A percentile compares a stretch with the other conserved stretches of the same genome.
These are phyloP conservation scores for Ispidina picta DNA, from an alignment of 2,797 vertebrate species.

Conservation along the genomic window DNA sequence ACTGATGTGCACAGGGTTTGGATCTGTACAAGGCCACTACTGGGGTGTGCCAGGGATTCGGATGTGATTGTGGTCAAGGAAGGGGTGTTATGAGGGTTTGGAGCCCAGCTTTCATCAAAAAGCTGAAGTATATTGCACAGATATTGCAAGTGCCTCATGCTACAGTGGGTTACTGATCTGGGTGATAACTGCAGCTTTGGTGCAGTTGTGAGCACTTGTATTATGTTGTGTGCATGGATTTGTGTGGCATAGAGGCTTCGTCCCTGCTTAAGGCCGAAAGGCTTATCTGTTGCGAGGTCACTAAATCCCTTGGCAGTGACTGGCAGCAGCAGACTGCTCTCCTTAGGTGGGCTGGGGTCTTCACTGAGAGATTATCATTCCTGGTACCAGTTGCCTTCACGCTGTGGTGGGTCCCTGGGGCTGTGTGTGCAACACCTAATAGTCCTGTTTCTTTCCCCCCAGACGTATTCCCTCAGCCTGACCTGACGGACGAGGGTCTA, in stretches of 20 bases:
- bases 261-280: not conserved
- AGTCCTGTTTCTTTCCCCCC: not conserved
- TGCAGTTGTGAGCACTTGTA: not conserved
- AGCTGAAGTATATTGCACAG: not conserved
- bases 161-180: fast-evolving
- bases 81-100: fast-evolving
- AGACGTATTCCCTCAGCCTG: constrained; percentile 95
- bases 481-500: constrained; percentile 93
- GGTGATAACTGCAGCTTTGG: not conserved
- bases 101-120: not conserved
- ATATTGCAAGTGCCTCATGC: not conserved
- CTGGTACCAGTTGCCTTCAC: not conserved
- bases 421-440: fast-evolving
- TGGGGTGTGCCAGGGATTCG: not conserved
- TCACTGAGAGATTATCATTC: not conserved
- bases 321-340: fast-evolving
- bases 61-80: fast-evolving
- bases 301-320: not conserved
- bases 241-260: not conserved
- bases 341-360: not conserved
- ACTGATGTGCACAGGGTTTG: not conserved
- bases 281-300: not conserved
- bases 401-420: not conserved
- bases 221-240: not conserved
- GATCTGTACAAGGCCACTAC: not conserved